Conservation (phyloP, 2,113 vertebrate species). For the Nerophis ophidion region DNA sequence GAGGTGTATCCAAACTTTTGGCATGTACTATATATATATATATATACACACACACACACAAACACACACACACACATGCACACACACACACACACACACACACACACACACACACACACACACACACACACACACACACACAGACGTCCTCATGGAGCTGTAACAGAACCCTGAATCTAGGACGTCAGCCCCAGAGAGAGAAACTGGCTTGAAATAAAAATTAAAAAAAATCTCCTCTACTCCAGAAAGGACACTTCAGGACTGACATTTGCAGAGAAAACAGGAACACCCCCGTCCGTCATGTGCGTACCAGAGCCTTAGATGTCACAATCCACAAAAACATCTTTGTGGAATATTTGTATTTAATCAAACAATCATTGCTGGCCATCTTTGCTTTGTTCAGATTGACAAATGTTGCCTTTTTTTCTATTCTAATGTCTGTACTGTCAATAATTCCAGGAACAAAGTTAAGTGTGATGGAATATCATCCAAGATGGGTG, state of each 20-base stretch:
- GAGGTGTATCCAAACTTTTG: no score
- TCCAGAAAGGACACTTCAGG: neutral
- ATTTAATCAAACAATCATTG: no score
- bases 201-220: constrained; percentile 13
- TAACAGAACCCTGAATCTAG: constrained; percentile 64
- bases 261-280: neutral
- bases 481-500: no score
- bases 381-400: no score
- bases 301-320: neutral
- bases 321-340: neutral
- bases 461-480: neutral
- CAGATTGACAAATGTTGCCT: no score
- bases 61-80: no score
- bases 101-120: no score
- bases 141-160: constrained; percentile 50
- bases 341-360: no score
- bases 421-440: neutral
- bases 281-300: neutral
- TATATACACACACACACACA: no score
- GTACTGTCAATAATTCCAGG: no score
- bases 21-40: no score
- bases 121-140: neutral
- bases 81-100: no score
- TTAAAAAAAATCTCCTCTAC: neutral
- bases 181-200: constrained; percentile 27